These are phyloP conservation scores for Meiosimyza platycephala DNA, from an alignment of 2,888 invertebrate species.

Conservation along the genomic window DNA sequence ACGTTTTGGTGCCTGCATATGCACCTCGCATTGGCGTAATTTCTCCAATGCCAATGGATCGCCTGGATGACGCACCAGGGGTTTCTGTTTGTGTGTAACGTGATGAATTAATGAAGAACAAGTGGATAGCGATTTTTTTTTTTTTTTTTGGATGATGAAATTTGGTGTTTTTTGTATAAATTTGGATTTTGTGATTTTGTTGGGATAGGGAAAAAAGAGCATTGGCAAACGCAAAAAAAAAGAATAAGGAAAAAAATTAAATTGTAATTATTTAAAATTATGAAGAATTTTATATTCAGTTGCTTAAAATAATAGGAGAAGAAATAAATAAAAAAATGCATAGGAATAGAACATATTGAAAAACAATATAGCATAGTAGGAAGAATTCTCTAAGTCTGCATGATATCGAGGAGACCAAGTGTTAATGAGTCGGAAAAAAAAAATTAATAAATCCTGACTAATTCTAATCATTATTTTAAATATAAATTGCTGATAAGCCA, in stretches of 20 bases:
- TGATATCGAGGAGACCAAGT: neutral
- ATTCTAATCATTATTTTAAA: too few relatives aligned
- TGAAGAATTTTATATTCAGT: constrained; percentile 20
- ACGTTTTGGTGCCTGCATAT: constrained; percentile 82
- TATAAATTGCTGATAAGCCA: too few relatives aligned
- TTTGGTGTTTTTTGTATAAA: constrained; percentile 10
- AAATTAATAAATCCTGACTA: too few relatives aligned
- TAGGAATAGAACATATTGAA: too few relatives aligned
- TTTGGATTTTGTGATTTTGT: constrained; percentile 13
- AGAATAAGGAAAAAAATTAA: constrained; percentile 22
- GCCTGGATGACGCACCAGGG: constrained; percentile 85
- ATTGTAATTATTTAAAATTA: constrained; percentile 18
- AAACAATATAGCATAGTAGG: too few relatives aligned
- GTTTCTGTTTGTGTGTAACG: constrained; percentile 74
- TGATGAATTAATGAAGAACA: constrained; percentile 24
- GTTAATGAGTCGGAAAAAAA: too few relatives aligned
- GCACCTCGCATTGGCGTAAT: constrained; percentile 90
- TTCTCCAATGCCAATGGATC: constrained; percentile 83
- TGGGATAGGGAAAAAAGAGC: constrained; percentile 31
- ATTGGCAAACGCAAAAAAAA: constrained; percentile 8
- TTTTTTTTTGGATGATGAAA: constrained; percentile 19
- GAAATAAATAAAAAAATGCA: neutral
- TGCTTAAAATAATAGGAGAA: neutral
- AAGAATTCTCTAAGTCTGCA: neutral
- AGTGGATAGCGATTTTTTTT: constrained; percentile 22